Evolutionary conservation across 2,797 vertebrate genomes (phyloP), one percentile per base, ranked within the genome.

Genomic region (Heliangelus exortis): DNA sequence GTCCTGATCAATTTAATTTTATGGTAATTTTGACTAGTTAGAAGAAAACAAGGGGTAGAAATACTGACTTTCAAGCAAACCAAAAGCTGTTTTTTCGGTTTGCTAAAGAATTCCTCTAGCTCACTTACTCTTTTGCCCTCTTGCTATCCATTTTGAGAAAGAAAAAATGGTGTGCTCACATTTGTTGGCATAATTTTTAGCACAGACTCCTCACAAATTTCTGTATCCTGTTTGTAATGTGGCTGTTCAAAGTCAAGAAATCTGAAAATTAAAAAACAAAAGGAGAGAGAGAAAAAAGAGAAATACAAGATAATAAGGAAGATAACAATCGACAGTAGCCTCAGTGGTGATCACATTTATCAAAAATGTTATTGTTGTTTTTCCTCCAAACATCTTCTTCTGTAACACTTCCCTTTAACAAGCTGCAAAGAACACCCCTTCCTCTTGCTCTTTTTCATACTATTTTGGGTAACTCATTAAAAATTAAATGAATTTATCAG

Each of bases 331-430:
- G 10, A 36, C 34, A 36, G 8, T 10, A 55, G 41, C 36, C 18
- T 76, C 28, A 36, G 9, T 10, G 21, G 21, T n/a, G 36, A 91
- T 41, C 4, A 6, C 25, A 76, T 57, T 57, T 53, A 85, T 26
- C 26, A 41, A 41, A 54, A 65, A 47, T 2, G 6, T 18, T 73
- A 61, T 6, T 0, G 0, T 6, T 5, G 10, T 20, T 69, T 69
- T 84, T 63, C 20, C 23, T 66, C 39, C 36, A 48, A 85, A 63
- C 3, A 33, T 1, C 4, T 73, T 17, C 39, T 47, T 61, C 23
- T 57, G 55, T 41, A 66, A 71, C 31, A 61, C 7, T 15, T 75
- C 23, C 19, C 31, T 61, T 15, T 8, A 86, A 59, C 5, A 33
- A 25, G 36, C 25, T 45, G 39, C 54, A 85, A 75, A 5, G 29